A percentile compares a stretch with the other conserved stretches of the same genome.
phyloP scores from a whole-genome alignment of 2,888 invertebrate genomes.

The Matsumyia berberina region DNA sequence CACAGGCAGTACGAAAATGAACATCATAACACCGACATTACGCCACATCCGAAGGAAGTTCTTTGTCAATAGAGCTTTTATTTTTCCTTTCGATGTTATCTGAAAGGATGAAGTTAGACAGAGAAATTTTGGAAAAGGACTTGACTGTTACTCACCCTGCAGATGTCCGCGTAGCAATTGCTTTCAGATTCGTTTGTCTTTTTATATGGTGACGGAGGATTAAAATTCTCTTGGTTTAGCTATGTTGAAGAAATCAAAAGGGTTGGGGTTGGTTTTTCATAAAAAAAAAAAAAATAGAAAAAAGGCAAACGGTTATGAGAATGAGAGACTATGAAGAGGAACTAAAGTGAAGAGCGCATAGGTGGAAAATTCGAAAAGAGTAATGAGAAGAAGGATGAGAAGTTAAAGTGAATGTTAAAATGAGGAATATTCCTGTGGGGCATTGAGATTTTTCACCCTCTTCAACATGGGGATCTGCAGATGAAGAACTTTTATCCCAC shows the following conservation, averaged over 20 bases:
- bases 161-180: conserved; percentile 81
- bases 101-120: conserved; percentile 79
- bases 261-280: conserved; percentile 56
- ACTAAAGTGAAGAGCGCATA: not conserved
- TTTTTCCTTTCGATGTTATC: conserved; percentile 93
- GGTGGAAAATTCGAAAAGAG: not conserved
- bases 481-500: too few relatives aligned
- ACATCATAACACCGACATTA: conserved; percentile 96
- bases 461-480: too few relatives aligned
- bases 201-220: conserved; percentile 80
- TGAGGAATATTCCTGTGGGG: too few relatives aligned
- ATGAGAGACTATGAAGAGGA: conserved; percentile 33
- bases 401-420: not conserved
- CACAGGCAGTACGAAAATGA: conserved; percentile 96
- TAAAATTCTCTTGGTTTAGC: conserved; percentile 82
- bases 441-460: too few relatives aligned
- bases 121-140: not conserved
- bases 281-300: conserved; percentile 48
- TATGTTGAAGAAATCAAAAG: conserved; percentile 73
- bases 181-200: conserved; percentile 79
- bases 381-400: not conserved
- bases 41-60: conserved; percentile 96
- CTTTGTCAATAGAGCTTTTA: conserved; percentile 93
- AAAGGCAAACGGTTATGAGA: conserved; percentile 36
- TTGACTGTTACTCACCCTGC: conserved; percentile 78